Percentiles rank a stretch among this genome's conserved stretches.
Evolutionary conservation across 2,797 vertebrate species (phyloP).

Genomic region (Prunella strophiata): DNA sequence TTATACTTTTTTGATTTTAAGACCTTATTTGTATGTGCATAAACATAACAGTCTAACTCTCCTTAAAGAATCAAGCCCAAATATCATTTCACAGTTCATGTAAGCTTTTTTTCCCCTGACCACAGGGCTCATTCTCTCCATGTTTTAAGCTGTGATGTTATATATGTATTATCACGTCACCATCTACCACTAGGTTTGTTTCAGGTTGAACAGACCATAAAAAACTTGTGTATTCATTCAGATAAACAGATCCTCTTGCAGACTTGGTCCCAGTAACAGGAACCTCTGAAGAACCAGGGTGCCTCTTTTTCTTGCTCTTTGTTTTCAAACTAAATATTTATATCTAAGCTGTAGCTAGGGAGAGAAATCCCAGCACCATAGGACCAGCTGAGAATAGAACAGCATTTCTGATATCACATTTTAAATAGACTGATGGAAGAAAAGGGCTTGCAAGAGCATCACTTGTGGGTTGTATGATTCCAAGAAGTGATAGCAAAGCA

Average conservation of each 20-base stretch:
- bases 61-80: not conserved
- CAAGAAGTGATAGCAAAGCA: not conserved
- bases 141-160: not conserved
- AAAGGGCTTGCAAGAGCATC: not conserved
- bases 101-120: not conserved
- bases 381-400: not conserved
- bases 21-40: not conserved
- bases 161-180: not conserved
- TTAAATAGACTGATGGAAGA: not conserved
- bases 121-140: rapidly evolving
- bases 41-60: not conserved
- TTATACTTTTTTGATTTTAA: not conserved
- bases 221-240: not conserved
- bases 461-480: not conserved
- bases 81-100: not conserved
- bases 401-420: not conserved
- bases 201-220: not conserved
- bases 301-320: not conserved
- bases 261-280: not conserved
- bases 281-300: not conserved
- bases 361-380: not conserved
- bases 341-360: not conserved
- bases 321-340: not conserved
- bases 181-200: not conserved
- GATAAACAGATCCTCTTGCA: not conserved